Conservation (phyloP, 2,888 invertebrate genomes). For the Phyllotreta cruciferae region DNA sequence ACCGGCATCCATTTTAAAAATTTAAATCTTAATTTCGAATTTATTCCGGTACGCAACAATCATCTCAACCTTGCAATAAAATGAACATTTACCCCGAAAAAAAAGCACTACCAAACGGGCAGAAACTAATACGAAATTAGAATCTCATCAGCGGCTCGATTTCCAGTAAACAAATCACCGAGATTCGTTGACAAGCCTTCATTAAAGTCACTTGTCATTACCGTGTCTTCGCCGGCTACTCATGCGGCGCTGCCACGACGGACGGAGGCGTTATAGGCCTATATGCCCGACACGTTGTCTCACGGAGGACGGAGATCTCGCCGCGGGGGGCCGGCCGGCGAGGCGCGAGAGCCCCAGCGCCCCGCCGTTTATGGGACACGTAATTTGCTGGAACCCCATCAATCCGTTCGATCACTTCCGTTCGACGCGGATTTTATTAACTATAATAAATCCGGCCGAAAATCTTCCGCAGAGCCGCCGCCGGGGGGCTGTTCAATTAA, state of each 20-base stretch:
- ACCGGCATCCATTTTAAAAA: constrained; percentile 43
- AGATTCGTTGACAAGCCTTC: constrained; percentile 21
- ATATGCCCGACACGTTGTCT: constrained; percentile 39
- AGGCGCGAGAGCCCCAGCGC: constrained; percentile 36
- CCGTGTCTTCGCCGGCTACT: constrained; percentile 35
- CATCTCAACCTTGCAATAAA: too few relatives aligned
- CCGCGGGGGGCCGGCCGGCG: constrained; percentile 34
- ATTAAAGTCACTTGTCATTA: constrained; percentile 31
- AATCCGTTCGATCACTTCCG: constrained; percentile 44
- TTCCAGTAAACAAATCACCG: too few relatives aligned
- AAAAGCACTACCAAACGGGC: too few relatives aligned
- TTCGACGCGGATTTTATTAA: constrained; percentile 37
- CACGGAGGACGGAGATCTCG: constrained; percentile 43
- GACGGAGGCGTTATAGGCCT: constrained; percentile 34
- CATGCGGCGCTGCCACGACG: constrained; percentile 35
- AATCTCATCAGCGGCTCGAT: too few relatives aligned
- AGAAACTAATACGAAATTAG: too few relatives aligned
- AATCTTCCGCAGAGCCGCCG: constrained; percentile 27
- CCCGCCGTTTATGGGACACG: constrained; percentile 45
- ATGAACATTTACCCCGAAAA: too few relatives aligned
- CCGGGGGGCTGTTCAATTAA: constrained; percentile 34
- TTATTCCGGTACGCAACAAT: constrained; percentile 25
- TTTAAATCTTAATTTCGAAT: constrained; percentile 42
- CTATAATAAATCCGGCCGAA: constrained; percentile 37
- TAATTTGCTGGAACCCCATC: constrained; percentile 44